Conservation (phyloP, 2,797 vertebrate genomes). For the Poeciliopsis paucimaculata region DNA sequence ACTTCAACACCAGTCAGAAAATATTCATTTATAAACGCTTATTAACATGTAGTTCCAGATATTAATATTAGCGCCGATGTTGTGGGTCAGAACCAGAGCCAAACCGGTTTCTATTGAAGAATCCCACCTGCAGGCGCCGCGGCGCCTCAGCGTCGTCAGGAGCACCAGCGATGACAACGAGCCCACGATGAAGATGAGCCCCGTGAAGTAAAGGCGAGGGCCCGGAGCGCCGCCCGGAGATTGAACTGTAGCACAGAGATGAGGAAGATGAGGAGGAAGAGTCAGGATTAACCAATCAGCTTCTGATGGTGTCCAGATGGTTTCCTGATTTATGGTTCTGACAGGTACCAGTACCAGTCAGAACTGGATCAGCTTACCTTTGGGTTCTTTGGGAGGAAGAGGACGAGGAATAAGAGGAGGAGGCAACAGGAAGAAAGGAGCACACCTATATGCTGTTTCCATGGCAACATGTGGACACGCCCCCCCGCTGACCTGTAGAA, state of each 20-base stretch:
- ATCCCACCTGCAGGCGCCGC: too few species aligned
- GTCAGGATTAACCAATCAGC: constrained; percentile 4
- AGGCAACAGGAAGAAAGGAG: background rate
- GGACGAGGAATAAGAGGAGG: constrained; percentile 2
- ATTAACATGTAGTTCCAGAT: too few species aligned
- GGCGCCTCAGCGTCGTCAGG: too few species aligned
- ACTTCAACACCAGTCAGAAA: too few species aligned
- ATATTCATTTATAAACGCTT: too few species aligned
- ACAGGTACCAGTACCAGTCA: background rate
- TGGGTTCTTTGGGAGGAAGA: background rate
- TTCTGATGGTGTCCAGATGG: background rate
- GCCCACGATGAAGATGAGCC: too few species aligned
- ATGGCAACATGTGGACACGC: background rate
- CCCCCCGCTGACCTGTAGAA: constrained; percentile 5
- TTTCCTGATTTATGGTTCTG: background rate
- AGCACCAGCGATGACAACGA: too few species aligned
- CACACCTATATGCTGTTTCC: constrained; percentile 2
- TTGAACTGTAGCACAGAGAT: background rate
- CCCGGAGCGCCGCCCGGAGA: too few species aligned
- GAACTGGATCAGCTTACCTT: constrained; percentile 1
- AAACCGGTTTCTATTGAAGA: too few species aligned
- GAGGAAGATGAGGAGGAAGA: background rate
- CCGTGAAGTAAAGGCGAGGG: too few species aligned
- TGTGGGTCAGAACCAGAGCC: too few species aligned
- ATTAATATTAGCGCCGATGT: too few species aligned